Percentiles rank a stretch among this genome's conserved stretches.
Evolutionary conservation across 2,888 invertebrate species (phyloP).

Genomic region (Pyrrhosoma nymphula): DNA sequence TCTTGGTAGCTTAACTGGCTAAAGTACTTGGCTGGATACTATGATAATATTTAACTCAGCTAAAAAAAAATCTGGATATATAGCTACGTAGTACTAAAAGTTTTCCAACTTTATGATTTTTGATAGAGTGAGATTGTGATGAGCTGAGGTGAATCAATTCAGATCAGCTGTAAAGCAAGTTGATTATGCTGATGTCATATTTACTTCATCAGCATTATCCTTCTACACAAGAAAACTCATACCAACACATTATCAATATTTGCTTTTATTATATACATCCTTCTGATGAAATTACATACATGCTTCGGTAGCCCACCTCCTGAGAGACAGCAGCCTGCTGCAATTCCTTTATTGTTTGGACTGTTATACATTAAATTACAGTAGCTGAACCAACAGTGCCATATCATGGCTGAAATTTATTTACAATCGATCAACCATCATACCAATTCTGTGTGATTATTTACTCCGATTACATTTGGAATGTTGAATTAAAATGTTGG

Average conservation of each 20-base stretch:
- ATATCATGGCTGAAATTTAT: background rate
- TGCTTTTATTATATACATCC: constrained; percentile 8
- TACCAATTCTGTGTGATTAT: background rate
- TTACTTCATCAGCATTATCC: background rate
- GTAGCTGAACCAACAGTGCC: background rate
- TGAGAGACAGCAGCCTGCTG: background rate
- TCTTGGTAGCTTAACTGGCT: too few relatives aligned
- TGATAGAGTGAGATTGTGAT: too few relatives aligned
- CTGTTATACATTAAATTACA: background rate
- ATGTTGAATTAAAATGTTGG: background rate
- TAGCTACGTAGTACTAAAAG: too few relatives aligned
- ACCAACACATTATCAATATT: background rate
- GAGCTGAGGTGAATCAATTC: too few relatives aligned
- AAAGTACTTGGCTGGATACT: too few relatives aligned
- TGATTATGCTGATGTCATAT: too few relatives aligned
- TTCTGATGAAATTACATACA: background rate
- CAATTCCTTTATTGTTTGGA: background rate
- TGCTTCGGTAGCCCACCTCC: background rate
- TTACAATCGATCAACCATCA: background rate
- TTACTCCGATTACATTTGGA: background rate
- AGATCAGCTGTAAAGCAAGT: too few relatives aligned
- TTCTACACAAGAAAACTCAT: background rate
- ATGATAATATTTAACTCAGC: too few relatives aligned
- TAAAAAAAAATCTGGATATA: too few relatives aligned
- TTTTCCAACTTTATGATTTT: too few relatives aligned